Conservation (phyloP, 2,888 invertebrate species). For the Caenorhabditis doughertyi region DNA sequence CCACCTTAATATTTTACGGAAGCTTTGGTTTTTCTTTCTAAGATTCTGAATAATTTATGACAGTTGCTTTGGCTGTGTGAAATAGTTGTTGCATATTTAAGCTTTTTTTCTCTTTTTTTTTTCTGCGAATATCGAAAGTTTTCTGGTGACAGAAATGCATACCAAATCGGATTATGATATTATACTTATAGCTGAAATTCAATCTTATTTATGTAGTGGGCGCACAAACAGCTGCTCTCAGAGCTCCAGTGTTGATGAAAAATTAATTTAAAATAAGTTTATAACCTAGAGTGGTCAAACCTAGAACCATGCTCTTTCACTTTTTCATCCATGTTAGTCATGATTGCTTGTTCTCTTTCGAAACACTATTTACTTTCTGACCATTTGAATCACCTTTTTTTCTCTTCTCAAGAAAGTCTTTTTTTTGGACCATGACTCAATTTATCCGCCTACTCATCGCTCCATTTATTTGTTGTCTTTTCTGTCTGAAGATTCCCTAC, state of each 20-base stretch:
- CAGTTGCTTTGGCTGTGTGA: not conserved
- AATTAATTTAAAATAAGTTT: too few species aligned
- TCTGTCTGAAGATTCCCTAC: slow-evolving; percentile 9
- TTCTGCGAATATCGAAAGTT: slow-evolving; percentile 20
- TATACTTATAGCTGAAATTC: slow-evolving; percentile 15
- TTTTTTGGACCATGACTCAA: slow-evolving; percentile 33
- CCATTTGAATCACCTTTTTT: slow-evolving; percentile 24
- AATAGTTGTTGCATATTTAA: slow-evolving; percentile 1
- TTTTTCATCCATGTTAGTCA: not conserved
- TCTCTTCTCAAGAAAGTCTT: not conserved
- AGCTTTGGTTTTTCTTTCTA: not conserved
- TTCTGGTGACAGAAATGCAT: slow-evolving; percentile 5
- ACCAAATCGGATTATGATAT: slow-evolving; percentile 27
- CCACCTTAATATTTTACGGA: not conserved
- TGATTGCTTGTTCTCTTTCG: slow-evolving; percentile 19
- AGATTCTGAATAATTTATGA: slow-evolving; percentile 35
- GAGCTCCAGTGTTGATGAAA: too few species aligned
- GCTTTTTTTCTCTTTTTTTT: not conserved
- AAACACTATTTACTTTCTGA: slow-evolving; percentile 46
- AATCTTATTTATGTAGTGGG: not conserved
- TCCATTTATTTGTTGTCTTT: slow-evolving; percentile 28
- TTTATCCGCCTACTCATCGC: slow-evolving; percentile 27
- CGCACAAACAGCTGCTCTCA: not conserved
- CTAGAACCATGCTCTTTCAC: too few species aligned
- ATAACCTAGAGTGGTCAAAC: not conserved